Evolutionary conservation across 2,797 vertebrate species (phyloP), one percentile per base, ranked within the genome.

Genomic region (Semaprochilodus insignis): DNA sequence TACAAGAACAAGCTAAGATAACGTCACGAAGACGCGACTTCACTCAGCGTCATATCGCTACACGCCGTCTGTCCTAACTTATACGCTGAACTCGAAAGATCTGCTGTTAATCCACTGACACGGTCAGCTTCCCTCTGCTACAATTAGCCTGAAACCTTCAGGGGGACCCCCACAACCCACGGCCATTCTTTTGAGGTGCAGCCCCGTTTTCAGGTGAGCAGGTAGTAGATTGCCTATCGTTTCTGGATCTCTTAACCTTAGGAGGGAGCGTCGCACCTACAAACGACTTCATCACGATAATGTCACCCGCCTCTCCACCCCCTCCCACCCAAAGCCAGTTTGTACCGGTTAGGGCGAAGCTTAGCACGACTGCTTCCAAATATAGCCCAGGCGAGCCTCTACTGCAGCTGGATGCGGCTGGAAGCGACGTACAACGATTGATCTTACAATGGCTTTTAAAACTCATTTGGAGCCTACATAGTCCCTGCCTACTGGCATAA

Each of bases 301-400:
- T 74, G 60, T 88, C 82, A 51, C 59, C 75, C 78, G 85, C 85
- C 87, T 86, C 88, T 84, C 89, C 89, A 88, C 81, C 51, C 48
- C 69, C 78, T 85, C 85, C 87, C 85, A 87, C 86, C 89, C 89
- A 82, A 69, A 93, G 88, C 92, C 91, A 90, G 93, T 92, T 93
- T 90, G 81, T 21, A 59, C 93, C 91, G 88, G 93, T 93, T 92
- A 75, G 76, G 44, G 74, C 87, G 84, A 87, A 83, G 74, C 87
- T 82, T 44, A 82, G 62, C 62, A 74, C 65, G 78, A 73, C 81
- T 55, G 88, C 76, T 83, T 88, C 89, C 85, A 89, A 90, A 90
- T 89, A 88, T 88, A 91, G 89, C 65, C 48, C 62, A 25, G 74
- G 40, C 57, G 67, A 78, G 73, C 59, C 36, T 74, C 48, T 62